Evolutionary conservation across 23 tunicate species (phyloP).

Genomic region (Ciona savignyi): DNA sequence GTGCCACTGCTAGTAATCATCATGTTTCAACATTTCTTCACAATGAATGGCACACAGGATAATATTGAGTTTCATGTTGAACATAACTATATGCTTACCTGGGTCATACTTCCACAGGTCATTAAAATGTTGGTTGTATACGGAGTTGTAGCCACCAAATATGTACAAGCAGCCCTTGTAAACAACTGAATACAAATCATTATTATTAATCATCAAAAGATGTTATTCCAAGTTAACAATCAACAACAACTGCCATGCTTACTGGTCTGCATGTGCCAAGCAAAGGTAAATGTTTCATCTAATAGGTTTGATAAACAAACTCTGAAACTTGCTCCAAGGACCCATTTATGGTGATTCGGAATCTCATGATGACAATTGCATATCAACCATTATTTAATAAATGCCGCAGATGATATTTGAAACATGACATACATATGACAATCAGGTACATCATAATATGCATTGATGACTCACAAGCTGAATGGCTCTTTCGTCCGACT

Average conservation of each 20-base stretch:
- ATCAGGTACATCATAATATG: too few species aligned
- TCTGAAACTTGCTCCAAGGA: too few species aligned
- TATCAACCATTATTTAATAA: too few species aligned
- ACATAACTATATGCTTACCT: constrained; percentile 13
- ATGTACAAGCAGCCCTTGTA: constrained; percentile 33
- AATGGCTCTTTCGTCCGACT: not conserved
- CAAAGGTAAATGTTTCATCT: too few species aligned
- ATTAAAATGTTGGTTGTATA: constrained; percentile 27
- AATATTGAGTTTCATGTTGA: not conserved
- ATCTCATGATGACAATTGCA: not conserved
- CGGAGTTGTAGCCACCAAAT: constrained; percentile 55
- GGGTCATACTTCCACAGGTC: constrained; percentile 59
- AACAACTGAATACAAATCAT: constrained; percentile 31
- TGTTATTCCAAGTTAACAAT: not conserved
- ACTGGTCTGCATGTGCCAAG: not conserved
- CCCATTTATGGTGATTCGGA: not conserved
- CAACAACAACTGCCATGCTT: not conserved
- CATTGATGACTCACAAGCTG: not conserved
- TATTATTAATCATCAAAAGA: too few species aligned
- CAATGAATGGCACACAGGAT: too few species aligned
- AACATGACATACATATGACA: too few species aligned
- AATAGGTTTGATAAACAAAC: too few species aligned
- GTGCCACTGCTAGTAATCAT: too few species aligned
- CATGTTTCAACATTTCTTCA: too few species aligned
- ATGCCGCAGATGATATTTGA: too few species aligned